These are phyloP conservation scores for Scopus umbretta DNA, from an alignment of 2,113 vertebrate genomes.

Conservation along the genomic window DNA sequence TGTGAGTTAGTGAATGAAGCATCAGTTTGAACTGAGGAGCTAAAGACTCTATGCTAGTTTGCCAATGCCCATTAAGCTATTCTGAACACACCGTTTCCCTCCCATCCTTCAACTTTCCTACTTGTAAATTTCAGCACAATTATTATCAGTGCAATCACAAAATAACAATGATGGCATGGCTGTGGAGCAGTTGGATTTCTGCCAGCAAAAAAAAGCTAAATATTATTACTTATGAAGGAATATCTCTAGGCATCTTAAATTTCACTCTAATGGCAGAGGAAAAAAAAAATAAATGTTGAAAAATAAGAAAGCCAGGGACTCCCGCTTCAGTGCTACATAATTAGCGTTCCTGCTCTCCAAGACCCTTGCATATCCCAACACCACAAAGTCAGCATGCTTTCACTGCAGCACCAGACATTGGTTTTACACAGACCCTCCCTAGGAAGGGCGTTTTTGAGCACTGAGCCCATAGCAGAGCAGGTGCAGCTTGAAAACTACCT, in stretches of 20 bases:
- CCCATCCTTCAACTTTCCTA: background rate
- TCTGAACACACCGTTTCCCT: background rate
- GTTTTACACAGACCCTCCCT: background rate
- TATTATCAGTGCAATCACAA: background rate
- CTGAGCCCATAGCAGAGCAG: background rate
- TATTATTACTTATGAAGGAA: background rate
- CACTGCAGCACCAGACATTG: background rate
- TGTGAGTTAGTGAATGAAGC: background rate
- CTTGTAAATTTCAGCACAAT: background rate
- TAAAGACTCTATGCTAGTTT: background rate
- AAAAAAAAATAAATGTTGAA: background rate
- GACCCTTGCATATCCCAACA: background rate
- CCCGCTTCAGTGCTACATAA: background rate
- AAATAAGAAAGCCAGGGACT: background rate
- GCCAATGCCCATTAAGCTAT: background rate
- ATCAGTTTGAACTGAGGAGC: background rate
- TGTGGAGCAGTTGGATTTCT: background rate
- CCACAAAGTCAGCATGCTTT: rapidly evolving
- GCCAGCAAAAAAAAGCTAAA: background rate
- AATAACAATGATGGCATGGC: background rate
- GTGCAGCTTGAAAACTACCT: background rate
- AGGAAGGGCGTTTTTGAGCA: background rate
- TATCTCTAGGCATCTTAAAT: background rate
- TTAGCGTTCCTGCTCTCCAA: background rate
- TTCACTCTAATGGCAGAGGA: background rate